Percentiles rank a stretch among this genome's conserved stretches.
phyloP scores from a whole-genome alignment of 2,113 vertebrate genomes.

The Regulus satrapa region DNA sequence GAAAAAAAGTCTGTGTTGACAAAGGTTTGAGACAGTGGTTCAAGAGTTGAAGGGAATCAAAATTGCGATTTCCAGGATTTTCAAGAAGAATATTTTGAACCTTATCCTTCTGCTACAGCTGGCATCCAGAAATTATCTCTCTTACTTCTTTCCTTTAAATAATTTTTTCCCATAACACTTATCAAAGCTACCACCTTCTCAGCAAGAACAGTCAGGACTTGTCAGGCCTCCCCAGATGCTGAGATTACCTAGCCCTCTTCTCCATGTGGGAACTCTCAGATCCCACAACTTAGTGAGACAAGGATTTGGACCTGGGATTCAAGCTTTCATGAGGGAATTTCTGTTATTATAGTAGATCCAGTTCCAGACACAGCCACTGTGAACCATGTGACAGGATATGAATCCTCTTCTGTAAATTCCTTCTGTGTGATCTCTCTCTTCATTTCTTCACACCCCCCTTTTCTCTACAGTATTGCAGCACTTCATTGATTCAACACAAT shows the following conservation, averaged over 20 bases:
- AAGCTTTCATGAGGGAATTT: neutral
- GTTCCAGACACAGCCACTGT: neutral
- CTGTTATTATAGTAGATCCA: neutral
- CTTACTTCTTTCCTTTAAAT: neutral
- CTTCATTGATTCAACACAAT: constrained; percentile 30
- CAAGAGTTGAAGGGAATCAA: neutral
- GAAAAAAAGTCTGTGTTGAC: neutral
- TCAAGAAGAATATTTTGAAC: neutral
- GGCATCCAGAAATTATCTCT: neutral
- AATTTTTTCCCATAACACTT: neutral
- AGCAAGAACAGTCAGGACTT: neutral
- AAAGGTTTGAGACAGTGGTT: neutral
- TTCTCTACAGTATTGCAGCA: neutral
- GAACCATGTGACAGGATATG: neutral
- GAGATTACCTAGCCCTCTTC: neutral
- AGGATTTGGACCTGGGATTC: neutral
- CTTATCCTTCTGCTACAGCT: neutral
- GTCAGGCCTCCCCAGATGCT: neutral
- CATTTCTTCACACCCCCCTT: neutral
- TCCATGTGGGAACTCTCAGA: neutral
- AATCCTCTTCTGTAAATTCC: neutral
- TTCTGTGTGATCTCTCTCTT: neutral
- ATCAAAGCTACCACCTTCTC: neutral
- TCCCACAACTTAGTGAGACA: neutral
- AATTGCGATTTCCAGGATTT: neutral